These are phyloP conservation scores for Dipodomys merriami DNA, from an alignment of 2,113 vertebrate genomes.

Conservation along the genomic window DNA sequence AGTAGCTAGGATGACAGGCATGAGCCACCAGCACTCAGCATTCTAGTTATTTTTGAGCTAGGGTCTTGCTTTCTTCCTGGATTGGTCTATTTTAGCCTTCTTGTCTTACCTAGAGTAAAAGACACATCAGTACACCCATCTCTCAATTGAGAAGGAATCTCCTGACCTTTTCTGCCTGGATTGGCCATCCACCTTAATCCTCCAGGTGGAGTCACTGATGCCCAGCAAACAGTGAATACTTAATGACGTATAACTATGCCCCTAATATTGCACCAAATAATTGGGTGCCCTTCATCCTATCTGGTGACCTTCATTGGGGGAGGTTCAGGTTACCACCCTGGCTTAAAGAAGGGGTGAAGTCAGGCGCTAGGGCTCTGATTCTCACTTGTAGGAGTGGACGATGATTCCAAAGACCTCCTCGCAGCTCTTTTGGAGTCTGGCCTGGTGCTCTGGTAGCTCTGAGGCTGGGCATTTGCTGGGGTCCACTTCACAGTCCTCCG, in stretches of 20 bases:
- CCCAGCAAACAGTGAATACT: not conserved
- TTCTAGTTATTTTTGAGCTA: too few species aligned
- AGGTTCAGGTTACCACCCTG: not conserved
- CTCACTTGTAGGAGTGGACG: constrained; percentile 88
- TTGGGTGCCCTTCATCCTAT: not conserved
- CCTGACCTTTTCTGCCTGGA: too few species aligned
- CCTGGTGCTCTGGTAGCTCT: constrained; percentile 89
- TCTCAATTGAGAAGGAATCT: too few species aligned
- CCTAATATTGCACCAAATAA: not conserved
- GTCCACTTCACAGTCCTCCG: constrained; percentile 93
- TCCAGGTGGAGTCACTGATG: too few species aligned
- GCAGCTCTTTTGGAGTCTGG: constrained; percentile 88
- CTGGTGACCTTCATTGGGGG: not conserved
- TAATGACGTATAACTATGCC: not conserved
- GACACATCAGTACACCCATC: too few species aligned
- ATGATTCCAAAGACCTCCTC: constrained; percentile 92
- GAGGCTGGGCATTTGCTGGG: constrained; percentile 88
- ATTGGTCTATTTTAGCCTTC: too few species aligned
- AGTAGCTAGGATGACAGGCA: too few species aligned
- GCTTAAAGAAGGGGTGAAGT: not conserved
- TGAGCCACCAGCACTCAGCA: too few species aligned
- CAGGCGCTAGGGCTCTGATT: not conserved
- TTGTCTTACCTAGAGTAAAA: too few species aligned
- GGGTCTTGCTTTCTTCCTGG: too few species aligned
- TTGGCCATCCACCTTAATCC: too few species aligned